Evolutionary conservation across 1,140 invertebrate genomes (phyloP), one percentile per base, ranked within the genome.

Genomic region (Steinernema khuongi): DNA sequence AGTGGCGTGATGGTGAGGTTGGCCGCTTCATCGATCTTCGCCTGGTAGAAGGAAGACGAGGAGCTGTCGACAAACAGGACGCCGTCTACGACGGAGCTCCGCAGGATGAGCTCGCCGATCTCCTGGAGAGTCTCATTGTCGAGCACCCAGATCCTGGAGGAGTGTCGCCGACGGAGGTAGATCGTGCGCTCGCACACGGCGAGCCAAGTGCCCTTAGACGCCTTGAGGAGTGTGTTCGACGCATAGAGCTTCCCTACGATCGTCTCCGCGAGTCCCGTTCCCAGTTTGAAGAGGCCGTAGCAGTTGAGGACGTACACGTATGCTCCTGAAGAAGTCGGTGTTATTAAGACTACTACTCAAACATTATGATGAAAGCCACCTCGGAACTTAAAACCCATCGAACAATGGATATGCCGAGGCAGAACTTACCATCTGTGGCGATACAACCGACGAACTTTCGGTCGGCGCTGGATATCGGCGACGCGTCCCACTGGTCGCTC

Each of bases 71-170:
- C 50, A 22, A 81, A 83, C 18, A 83, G 69, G 1, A 84, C 74
- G n/a, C 83, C 76, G 31, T 83, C 74, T 4, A 74, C 44, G 67
- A 82, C 67, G 11, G 70, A 66, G 19, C 81, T 44, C 1, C 75
- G 80, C n/a, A 83, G 72, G 68, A 83, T 80, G 0, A 83, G 79
- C 60, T 83, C 83, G 17, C 82, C 82, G 66, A 83, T 80, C 70
- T 83, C 82, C 50, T 78, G 31, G 22, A 83, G 70, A 14, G 78
- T 79, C 70, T 83, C 83, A 7, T 60, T 74, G 67, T 83, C 83
- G 22, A 83, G 43, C 32, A 83, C 82, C 76, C 81, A 85, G 7
- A 83, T 72, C 14, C 83, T 32, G n/a, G 79, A 71, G 11, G 82
- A 83, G 22, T 85, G 81, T 26, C 71, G 73, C 29, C 81, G 74